Percentiles rank a stretch among this genome's conserved stretches.
phyloP scores from a whole-genome alignment of 1,140 invertebrate species.

The Anthonomus grandis region DNA sequence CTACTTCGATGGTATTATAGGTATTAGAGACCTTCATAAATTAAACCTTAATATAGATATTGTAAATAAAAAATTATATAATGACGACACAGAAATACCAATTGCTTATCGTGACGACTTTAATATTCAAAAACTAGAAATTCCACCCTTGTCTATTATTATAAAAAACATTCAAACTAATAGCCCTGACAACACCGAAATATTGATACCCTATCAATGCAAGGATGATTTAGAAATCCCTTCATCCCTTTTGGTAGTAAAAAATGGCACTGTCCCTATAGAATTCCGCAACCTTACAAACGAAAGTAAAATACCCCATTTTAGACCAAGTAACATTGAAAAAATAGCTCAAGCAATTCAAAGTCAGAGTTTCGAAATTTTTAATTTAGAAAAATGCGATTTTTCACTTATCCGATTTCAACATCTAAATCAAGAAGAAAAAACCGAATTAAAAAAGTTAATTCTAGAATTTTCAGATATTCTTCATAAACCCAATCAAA shows the following conservation, averaged over 20 bases:
- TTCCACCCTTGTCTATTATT: too few relatives aligned
- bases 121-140: too few relatives aligned
- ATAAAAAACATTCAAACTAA: slow-evolving; percentile 11
- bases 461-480: slow-evolving; percentile 11
- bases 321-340: background rate
- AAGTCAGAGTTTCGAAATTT: background rate
- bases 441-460: slow-evolving; percentile 3
- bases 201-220: background rate
- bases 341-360: background rate
- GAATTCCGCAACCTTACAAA: slow-evolving; percentile 3
- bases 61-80: slow-evolving; percentile 15
- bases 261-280: background rate
- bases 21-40: slow-evolving; percentile 24
- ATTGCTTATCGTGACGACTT: too few relatives aligned
- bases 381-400: background rate
- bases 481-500: slow-evolving; percentile 10
- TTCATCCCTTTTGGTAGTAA: background rate
- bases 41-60: slow-evolving; percentile 28
- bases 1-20: slow-evolving; percentile 33
- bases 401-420: slow-evolving; percentile 13
- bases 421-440: slow-evolving; percentile 29
- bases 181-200: background rate
- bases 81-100: slow-evolving; percentile 18
- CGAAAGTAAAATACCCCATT: background rate
- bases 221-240: background rate